Conservation (phyloP, 2,113 vertebrate species). For the Spilogale gracilis region DNA sequence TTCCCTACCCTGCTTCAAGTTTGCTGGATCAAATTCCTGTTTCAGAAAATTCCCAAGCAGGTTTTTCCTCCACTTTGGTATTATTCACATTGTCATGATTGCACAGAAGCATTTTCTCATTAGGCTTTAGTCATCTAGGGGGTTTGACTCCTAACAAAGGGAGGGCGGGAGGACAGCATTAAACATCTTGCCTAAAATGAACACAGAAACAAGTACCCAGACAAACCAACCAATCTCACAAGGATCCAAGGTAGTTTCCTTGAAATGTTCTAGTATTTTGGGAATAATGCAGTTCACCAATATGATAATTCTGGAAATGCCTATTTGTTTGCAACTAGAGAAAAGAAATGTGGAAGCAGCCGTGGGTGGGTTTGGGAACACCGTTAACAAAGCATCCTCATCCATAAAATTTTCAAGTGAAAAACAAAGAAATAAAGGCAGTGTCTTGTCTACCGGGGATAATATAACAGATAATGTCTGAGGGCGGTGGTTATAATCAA, state of each 20-base stretch:
- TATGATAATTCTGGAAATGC: constrained; percentile 47
- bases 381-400: constrained; percentile 20
- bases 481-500: constrained; percentile 57
- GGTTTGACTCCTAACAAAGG: background rate
- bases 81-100: background rate
- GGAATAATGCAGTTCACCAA: background rate
- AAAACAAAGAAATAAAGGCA: constrained; percentile 52
- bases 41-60: background rate
- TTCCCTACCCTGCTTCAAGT: background rate
- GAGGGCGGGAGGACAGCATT: background rate
- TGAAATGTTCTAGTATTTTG: background rate
- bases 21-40: background rate
- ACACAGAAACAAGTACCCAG: background rate
- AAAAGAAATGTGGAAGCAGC: constrained; percentile 38
- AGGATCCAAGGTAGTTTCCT: background rate
- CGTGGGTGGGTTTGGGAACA: constrained; percentile 42
- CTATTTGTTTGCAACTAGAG: background rate
- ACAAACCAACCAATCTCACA: background rate
- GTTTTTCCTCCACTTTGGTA: background rate
- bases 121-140: constrained; percentile 11
- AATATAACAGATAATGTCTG: constrained; percentile 61
- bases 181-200: constrained; percentile 32
- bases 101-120: background rate
- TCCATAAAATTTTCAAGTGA: background rate
- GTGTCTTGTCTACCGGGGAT: background rate